Conservation (phyloP, 2,888 invertebrate genomes). For the Coleophora deauratella region DNA sequence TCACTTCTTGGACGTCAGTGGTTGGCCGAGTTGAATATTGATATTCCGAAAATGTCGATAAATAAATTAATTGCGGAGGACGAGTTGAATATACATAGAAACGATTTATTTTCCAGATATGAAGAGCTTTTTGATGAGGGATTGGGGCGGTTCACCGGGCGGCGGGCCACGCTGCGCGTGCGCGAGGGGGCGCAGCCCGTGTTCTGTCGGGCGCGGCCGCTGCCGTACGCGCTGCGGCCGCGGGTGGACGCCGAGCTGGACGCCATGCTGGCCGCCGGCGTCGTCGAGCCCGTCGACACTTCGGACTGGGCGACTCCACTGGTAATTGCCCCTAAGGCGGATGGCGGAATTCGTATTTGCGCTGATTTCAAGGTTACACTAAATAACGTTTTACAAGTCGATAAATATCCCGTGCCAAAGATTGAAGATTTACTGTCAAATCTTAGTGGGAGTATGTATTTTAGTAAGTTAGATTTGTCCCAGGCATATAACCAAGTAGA, state of each 20-base stretch:
- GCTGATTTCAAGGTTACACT: background rate
- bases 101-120: constrained; percentile 1
- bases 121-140: background rate
- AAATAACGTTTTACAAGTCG: background rate
- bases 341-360: too few species aligned
- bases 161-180: too few species aligned
- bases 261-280: too few species aligned
- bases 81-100: background rate
- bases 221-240: background rate
- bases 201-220: too few species aligned
- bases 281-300: background rate
- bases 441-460: too few species aligned
- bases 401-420: constrained; percentile 8
- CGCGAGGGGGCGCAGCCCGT: too few species aligned
- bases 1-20: too few species aligned
- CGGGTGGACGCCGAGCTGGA: background rate
- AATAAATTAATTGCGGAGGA: background rate
- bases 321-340: too few species aligned
- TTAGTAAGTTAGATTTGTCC: too few species aligned
- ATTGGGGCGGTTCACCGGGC: background rate
- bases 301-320: background rate
- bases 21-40: too few species aligned
- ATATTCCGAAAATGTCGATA: background rate
- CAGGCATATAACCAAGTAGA: too few species aligned
- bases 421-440: too few species aligned